Evolutionary conservation across 2,113 vertebrate genomes (phyloP), one percentile per base, ranked within the genome.

Genomic region (Actinemys pallida): DNA sequence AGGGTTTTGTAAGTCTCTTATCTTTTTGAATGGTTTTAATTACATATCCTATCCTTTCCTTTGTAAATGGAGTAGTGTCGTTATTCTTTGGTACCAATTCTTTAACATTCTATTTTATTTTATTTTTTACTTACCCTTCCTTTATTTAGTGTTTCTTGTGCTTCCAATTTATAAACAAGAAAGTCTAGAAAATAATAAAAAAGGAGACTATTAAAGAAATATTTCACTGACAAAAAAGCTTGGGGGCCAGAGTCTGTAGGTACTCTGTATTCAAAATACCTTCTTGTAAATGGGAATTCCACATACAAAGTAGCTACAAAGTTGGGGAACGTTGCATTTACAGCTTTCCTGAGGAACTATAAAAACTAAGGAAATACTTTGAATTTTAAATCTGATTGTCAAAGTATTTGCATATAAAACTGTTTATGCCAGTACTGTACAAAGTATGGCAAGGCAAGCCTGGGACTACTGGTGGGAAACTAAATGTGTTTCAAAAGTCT

Each of bases 91-190:
- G 5, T 57, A 57, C 5, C 39, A 31, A 29, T 45, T 54, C 56
- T 89, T 95, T 88, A 80, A 89, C 82, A 83, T 57, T 65, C 42
- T 13, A 11, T 50, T 52, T 52, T 54, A 22, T 54, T 57, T 25
- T 96, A 39, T 83, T 53, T 4, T 45, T 54, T 19, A 96, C 98
- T 99, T 98, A 99, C 99, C 99, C 99, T 99, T 98, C 99, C 99
- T 98, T 99, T 99, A 98, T 99, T 99, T 93, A 99, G 93, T 3
- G 99, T 99, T 98, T 99, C 99, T 93, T 99, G 99, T 90, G 99
- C 97, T 98, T 99, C 99, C 88, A 99, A 96, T 97, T 99, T 99
- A 98, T 99, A 99, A 98, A 99, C 98, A 97, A 99, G 98, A 97
- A 98, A 99, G 98, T 99, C 99, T 99, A 95, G 88, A 94, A 97